Evolutionary conservation across 2,888 invertebrate species (phyloP).

Genomic region (Mystacides longicornis): DNA sequence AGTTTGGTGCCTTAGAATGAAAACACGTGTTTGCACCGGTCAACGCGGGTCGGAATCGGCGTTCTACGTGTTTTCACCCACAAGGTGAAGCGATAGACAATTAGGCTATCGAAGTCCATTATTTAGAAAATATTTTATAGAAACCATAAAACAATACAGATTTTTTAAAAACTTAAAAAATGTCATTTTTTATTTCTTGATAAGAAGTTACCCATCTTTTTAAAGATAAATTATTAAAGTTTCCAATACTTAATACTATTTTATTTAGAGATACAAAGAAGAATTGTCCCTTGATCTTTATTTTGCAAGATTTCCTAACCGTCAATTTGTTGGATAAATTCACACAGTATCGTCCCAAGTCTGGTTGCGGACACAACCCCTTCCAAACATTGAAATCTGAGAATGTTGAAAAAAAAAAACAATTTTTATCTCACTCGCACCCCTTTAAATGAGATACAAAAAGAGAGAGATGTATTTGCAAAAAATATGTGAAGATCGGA

Average conservation of each 20-base stretch:
- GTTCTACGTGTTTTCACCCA: too few relatives aligned
- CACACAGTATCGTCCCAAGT: constrained; percentile 10
- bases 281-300: constrained; percentile 14
- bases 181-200: not conserved
- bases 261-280: not conserved
- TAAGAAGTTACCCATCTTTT: not conserved
- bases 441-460: not conserved
- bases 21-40: too few relatives aligned
- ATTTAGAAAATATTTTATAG: too few relatives aligned
- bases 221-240: not conserved
- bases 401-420: not conserved
- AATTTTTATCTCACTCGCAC: not conserved
- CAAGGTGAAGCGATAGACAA: too few relatives aligned
- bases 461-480: not conserved
- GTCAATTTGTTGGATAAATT: constrained; percentile 19
- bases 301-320: constrained; percentile 12
- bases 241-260: not conserved
- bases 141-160: too few relatives aligned
- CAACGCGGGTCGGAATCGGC: too few relatives aligned
- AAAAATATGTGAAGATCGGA: constrained; percentile 3
- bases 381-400: constrained; percentile 2
- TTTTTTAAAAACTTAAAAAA: too few relatives aligned
- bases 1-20: too few relatives aligned
- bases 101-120: too few relatives aligned
- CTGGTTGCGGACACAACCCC: too few relatives aligned